Percentiles rank a stretch among this genome's conserved stretches.
Conservation (phyloP, 1,140 invertebrate genomes). For the Musca vetustissima region DNA sequence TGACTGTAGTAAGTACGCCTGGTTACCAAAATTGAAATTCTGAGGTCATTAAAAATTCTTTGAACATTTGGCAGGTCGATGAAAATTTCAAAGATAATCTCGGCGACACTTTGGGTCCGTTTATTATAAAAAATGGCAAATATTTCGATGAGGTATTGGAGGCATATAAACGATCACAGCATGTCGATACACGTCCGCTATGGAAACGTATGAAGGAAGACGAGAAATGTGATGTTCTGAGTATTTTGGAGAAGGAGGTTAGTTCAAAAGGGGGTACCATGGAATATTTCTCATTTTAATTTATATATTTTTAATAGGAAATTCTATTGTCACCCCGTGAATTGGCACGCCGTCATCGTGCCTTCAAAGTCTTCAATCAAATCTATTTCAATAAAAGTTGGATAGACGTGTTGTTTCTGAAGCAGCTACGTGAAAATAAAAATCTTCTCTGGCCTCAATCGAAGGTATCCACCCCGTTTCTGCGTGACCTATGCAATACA, state of each 20-base stretch:
- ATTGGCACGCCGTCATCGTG: conserved; percentile 36
- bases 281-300: no score
- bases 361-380: conserved; percentile 42
- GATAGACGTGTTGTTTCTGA: conserved; percentile 45
- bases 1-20: conserved; percentile 33
- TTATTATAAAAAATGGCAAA: conserved; percentile 36
- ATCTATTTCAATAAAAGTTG: conserved; percentile 42
- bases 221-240: conserved; percentile 44
- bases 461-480: conserved; percentile 13
- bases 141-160: conserved; percentile 32
- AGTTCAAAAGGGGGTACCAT: no score
- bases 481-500: conserved; percentile 27
- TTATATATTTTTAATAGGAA: conserved; percentile 15
- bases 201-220: conserved; percentile 37
- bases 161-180: conserved; percentile 8
- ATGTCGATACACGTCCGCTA: conserved; percentile 20
- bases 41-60: conserved; percentile 38
- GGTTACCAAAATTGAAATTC: no score
- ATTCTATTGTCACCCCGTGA: conserved; percentile 40
- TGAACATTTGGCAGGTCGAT: conserved; percentile 36
- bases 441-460: conserved; percentile 28
- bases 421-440: conserved; percentile 33
- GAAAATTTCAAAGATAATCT: conserved; percentile 42
- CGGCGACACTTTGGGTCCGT: conserved; percentile 34
- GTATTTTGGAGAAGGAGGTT: conserved; percentile 33